Evolutionary conservation across 2,888 invertebrate species (phyloP), one percentile per base, ranked within the genome.

Genomic region (Synanthedon tipuliformis): DNA sequence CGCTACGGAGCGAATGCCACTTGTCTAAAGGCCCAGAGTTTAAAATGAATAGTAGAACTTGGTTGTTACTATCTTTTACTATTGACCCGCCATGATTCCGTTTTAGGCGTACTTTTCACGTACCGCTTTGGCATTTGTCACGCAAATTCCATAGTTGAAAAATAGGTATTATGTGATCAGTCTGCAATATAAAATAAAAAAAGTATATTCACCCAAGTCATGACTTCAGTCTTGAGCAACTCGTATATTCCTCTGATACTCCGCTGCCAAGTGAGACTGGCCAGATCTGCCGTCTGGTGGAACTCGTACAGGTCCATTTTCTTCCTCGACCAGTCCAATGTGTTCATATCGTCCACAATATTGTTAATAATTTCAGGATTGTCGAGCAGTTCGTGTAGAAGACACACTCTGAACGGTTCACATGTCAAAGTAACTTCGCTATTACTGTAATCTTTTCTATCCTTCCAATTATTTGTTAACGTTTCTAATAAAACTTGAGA

Each of bases 291-390:
- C 1, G 94, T 93, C 80, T 96, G 96, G 65, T 93, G 92, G 72
- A 95, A 96, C 77, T 95, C 94, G 68, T 95, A 97, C 18, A 97
- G 81, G 70, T 97, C 97, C 91, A 95, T 94, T 71, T 91, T 92
- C 66, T 95, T 93, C 53, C 91, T 88, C 2, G 90, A 89, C 89
- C 95, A 94, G 56, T 92, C 89, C 16, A 93, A 66, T 1, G 91
- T 88, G 60, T 90, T 89, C 83, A 93, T 93, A 66, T 93, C 92
- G 48, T 90, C 85, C 12, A 91, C 86, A 18, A 94, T 81, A 52
- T 90, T 87, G 52, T 90, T 87, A 53, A 92, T 89, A 40, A 91
- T 86, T 23, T 83, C 81, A 0, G 85, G 71, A 60, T 89, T 88
- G 12, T 81, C 76, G 18, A 94, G 66, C 58, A 94, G 83, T 58